Percentiles rank a stretch among this genome's conserved stretches.
These are phyloP conservation scores for Chironomus tentans DNA, from an alignment of 2,888 invertebrate genomes.

Conservation along the genomic window DNA sequence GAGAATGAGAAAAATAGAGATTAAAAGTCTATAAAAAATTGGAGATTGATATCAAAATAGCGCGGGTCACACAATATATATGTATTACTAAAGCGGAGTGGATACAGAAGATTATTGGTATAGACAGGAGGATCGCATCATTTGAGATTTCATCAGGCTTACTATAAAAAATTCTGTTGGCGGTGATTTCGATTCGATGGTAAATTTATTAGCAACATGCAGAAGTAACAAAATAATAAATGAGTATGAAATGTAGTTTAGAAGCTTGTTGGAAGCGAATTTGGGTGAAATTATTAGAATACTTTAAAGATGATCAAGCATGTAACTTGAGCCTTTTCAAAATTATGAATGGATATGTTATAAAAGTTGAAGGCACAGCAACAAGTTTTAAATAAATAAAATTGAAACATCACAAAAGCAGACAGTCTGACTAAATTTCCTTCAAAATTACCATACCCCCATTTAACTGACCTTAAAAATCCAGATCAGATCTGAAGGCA, in stretches of 20 bases:
- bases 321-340: too few relatives aligned
- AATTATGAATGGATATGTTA: too few relatives aligned
- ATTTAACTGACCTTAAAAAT: background rate
- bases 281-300: too few relatives aligned
- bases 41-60: slow-evolving; percentile 21
- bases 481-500: background rate
- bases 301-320: too few relatives aligned
- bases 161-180: background rate
- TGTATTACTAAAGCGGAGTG: too few relatives aligned
- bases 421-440: too few relatives aligned
- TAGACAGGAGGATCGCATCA: slow-evolving; percentile 12
- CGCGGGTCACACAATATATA: background rate
- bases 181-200: background rate
- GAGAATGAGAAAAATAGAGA: background rate
- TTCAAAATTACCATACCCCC: background rate
- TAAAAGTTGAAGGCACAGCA: too few relatives aligned
- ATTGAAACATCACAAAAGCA: too few relatives aligned
- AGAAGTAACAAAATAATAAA: slow-evolving; percentile 1
- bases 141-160: slow-evolving; percentile 23
- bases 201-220: background rate
- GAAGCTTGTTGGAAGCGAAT: background rate
- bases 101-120: slow-evolving; percentile 10
- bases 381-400: too few relatives aligned
- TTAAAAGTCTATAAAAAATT: slow-evolving; percentile 14
- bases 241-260: too few relatives aligned